A percentile compares a stretch with the other conserved stretches of the same genome.
These are phyloP conservation scores for Fulmarus glacialis DNA, from an alignment of 2,113 vertebrate genomes.

Conservation along the genomic window DNA sequence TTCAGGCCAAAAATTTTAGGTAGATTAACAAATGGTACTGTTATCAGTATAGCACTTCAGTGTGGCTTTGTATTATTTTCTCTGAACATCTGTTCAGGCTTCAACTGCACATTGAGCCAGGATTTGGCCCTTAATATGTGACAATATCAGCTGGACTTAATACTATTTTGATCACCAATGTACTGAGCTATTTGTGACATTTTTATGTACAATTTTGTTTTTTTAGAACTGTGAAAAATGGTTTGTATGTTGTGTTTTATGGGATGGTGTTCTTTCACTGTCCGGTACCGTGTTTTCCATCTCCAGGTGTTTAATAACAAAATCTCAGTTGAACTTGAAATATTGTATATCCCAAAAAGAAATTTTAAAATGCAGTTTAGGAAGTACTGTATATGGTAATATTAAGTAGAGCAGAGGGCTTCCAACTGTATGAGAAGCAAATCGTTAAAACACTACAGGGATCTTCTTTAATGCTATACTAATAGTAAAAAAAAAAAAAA, in stretches of 20 bases:
- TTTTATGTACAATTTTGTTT: constrained; percentile 43
- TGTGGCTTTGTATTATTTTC: background rate
- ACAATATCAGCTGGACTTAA: constrained; percentile 39
- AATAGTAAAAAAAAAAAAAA: background rate
- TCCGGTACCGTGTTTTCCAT: background rate
- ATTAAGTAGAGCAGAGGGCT: background rate
- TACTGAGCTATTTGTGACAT: constrained; percentile 18
- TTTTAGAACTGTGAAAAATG: constrained; percentile 62
- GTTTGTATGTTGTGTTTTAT: constrained; percentile 40
- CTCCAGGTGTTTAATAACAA: background rate
- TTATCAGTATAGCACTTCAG: background rate
- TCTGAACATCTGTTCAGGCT: background rate
- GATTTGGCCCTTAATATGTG: constrained; percentile 39
- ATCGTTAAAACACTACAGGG: background rate
- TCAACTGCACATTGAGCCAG: constrained; percentile 20
- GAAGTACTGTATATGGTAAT: background rate
- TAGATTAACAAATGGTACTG: background rate
- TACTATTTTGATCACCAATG: constrained; percentile 25
- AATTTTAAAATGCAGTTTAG: constrained; percentile 7
- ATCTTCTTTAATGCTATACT: background rate
- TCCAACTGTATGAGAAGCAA: background rate
- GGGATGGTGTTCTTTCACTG: constrained; percentile 35
- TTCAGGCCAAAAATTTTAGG: background rate
- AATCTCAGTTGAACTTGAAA: background rate
- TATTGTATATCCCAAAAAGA: background rate